Percentiles rank a stretch among this genome's conserved stretches.
phyloP scores from a whole-genome alignment of 1,140 invertebrate species.

The Achatina immaculata region DNA sequence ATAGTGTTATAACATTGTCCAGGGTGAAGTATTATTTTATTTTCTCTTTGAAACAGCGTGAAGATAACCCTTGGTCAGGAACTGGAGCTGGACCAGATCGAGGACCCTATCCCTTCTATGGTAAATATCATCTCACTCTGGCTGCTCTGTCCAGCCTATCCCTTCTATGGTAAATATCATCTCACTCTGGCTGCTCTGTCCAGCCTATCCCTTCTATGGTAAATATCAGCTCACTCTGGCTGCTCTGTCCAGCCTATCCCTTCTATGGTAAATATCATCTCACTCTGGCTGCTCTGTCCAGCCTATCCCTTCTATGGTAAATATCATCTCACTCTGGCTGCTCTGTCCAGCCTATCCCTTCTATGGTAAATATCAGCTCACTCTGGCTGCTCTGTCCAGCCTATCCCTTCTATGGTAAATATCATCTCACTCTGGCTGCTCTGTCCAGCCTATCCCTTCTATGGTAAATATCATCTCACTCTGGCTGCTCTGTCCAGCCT shows the following conservation, averaged over 20 bases:
- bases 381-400: too few relatives aligned
- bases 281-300: too few relatives aligned
- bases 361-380: constrained; percentile 35
- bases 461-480: constrained; percentile 31
- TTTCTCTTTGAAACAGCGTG: constrained; percentile 3
- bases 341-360: constrained; percentile 47
- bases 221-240: neutral
- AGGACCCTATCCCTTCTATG: constrained; percentile 48
- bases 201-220: constrained; percentile 49
- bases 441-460: constrained; percentile 46
- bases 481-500: too few relatives aligned
- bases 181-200: too few relatives aligned
- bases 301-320: constrained; percentile 46
- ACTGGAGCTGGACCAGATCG: constrained; percentile 43
- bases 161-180: constrained; percentile 43
- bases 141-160: too few relatives aligned
- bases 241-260: too few relatives aligned
- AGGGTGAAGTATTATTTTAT: too few relatives aligned
- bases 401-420: constrained; percentile 45
- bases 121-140: constrained; percentile 27
- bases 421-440: neutral
- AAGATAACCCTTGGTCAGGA: constrained; percentile 34
- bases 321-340: neutral
- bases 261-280: constrained; percentile 40
- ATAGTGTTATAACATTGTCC: too few relatives aligned